A percentile compares a stretch with the other conserved stretches of the same genome.
Conservation (phyloP, 2,797 vertebrate genomes). For the Phoeniculus purpureus region DNA sequence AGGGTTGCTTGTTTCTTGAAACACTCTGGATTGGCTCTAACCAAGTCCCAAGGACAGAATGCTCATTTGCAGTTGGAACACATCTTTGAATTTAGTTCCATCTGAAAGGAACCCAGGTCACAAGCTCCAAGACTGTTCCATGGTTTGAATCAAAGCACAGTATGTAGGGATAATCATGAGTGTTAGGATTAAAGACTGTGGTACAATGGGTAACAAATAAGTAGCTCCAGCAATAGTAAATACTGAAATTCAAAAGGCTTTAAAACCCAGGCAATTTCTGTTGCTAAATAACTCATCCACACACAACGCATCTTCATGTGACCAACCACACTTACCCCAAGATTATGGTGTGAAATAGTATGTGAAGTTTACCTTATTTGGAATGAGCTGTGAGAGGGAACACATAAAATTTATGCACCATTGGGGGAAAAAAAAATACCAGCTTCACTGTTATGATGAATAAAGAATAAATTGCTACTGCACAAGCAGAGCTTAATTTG, state of each 20-base stretch:
- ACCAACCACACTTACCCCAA: neutral
- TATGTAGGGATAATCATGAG: constrained; percentile 39
- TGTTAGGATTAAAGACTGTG: constrained; percentile 23
- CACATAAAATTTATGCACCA: neutral
- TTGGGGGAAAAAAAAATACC: neutral
- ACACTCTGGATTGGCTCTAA: neutral
- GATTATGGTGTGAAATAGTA: neutral
- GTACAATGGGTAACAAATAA: constrained; percentile 41
- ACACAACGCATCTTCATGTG: neutral
- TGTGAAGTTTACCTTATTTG: neutral
- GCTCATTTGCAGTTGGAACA: constrained; percentile 46
- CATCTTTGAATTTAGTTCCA: constrained; percentile 21
- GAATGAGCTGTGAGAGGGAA: neutral
- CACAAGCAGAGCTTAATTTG: neutral
- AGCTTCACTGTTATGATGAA: neutral
- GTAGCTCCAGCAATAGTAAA: constrained; percentile 6
- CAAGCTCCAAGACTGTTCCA: neutral
- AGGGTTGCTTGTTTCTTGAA: neutral
- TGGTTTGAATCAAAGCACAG: neutral
- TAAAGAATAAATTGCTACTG: neutral
- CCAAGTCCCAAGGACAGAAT: neutral
- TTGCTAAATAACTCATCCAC: constrained; percentile 6
- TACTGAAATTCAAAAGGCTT: constrained; percentile 19
- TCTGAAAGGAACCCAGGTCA: constrained; percentile 18
- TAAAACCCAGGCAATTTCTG: constrained; percentile 7